Base-by-base conservation (phyloP, 2,888 invertebrate species). In the Drosophila cognata region DNA sequence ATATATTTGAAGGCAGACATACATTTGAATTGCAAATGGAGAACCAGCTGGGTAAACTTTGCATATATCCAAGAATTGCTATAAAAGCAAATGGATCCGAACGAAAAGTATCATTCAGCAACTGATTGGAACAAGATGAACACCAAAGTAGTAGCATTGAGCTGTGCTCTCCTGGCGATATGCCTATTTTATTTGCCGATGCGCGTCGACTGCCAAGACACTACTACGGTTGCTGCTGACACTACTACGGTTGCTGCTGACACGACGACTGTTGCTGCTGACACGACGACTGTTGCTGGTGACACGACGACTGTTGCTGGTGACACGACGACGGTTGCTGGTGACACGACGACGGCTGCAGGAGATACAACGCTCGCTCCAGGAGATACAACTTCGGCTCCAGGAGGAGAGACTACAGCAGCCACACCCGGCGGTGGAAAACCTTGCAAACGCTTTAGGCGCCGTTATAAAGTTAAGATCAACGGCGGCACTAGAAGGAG, bases 141-240 rank as follows among this genome's bases (percentile, higher is more conserved):
- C 38, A 16, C 46, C 6, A 53, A 25, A 41, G 36, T 41, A 41
- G 16, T 62, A n/a, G 13, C 38, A 5, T 29, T 71, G 4, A 50
- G 43, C 46, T 77, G 77, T 48, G 77, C 43, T 41, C 29, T 75
- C 10, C 4, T 75, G 48, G 71, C 62, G 35, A 55, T 77, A 6
- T 59, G 43, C 41, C 10, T 77, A 1, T 35, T 36, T 36, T 21
- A 50, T n/a, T 5, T 77, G 21, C 75, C 77, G 46, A 25, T 4
- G 29, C 28, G 13, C 46, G 13, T 43, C 21, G 4, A 46, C 13
- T 46, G 46, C 13, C 21, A 21, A 13, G 11, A 2, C 6, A 21
- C 52, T 33, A 21, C 33, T 1, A 7, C 18, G 16, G 5, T 16
- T 4, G 8, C 63, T 1, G 56, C 36, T 21, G 21, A 21, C 21